Base-by-base conservation (phyloP, 2,113 vertebrate genomes). In the Rhizomys pruinosus region DNA sequence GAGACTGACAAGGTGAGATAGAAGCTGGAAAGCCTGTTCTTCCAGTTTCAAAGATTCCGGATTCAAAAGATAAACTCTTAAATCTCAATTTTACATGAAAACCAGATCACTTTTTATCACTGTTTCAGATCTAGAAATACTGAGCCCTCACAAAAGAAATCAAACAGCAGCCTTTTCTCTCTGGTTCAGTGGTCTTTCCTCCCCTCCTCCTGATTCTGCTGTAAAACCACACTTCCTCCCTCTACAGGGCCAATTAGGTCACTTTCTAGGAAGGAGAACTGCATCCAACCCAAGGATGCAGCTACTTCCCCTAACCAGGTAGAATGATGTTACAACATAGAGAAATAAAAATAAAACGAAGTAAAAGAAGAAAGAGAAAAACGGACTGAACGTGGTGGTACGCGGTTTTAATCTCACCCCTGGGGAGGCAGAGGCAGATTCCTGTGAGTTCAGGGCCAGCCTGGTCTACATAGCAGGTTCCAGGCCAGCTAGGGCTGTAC, bases 131-230 rank as follows among this genome's bases (percentile, higher is more conserved):
- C 78, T 91, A 57, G 19, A 92, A 90, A 63, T 37, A 61, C 82
- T 78, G 82, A 76, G 72, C 66, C 61, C 44, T n/a, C 16, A 59
- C 47, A 86, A 27, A 59, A 20, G 57, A 87, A 77, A 82, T 81
- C 87, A 74, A 79, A 80, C 10, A 44, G 76, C 16, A 71, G 77
- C 47, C 84, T 90, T 81, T 85, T 92, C 78, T 95, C 88, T 68
- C 71, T 71, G 71, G 39, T 47, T 95, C 91, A 27, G 0, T 73
- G 76, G 77, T 32, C 94, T 55, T 87, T 22, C 16, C 23, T 16
- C 39, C 95, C 93, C 47, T 52, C 47, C 47, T 0, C 22, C 22
- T 81, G 89, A 87, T 32, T 73, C 42, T 73, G 44, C 13, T 80
- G n/a, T 68, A 76, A 93, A 88, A 47, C 66, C 37, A 37, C 9